Evolutionary conservation across 2,888 invertebrate species (phyloP).

Genomic region (Tipula unca): DNA sequence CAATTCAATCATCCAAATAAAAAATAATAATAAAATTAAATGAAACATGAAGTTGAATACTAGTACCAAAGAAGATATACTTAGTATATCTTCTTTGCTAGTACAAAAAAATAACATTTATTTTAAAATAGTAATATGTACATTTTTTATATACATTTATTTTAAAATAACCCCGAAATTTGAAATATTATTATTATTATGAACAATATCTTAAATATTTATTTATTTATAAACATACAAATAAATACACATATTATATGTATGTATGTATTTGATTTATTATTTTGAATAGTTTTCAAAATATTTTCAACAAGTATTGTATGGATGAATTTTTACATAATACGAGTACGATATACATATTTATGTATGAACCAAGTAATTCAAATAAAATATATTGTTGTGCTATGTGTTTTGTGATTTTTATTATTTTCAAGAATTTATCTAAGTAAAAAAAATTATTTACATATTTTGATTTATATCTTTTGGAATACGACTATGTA

Average conservation of each 20-base stretch:
- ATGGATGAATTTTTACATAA: too few relatives aligned
- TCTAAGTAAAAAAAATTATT: not conserved
- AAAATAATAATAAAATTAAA: not conserved
- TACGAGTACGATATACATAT: not conserved
- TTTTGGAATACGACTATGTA: not conserved
- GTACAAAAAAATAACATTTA: not conserved
- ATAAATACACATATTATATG: too few relatives aligned
- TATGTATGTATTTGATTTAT: not conserved
- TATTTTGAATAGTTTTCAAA: not conserved
- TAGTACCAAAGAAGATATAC: too few relatives aligned
- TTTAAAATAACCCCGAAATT: not conserved
- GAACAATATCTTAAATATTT: not conserved
- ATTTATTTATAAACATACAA: not conserved
- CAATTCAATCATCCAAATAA: not conserved
- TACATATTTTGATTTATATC: not conserved
- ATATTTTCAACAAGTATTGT: not conserved
- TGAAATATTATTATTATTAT: not conserved
- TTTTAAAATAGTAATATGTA: not conserved
- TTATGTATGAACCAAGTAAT: not conserved
- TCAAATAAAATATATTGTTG: not conserved
- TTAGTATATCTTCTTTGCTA: too few relatives aligned
- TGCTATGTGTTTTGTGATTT: not conserved
- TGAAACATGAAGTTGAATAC: not conserved
- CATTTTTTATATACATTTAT: not conserved
- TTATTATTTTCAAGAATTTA: not conserved